A percentile compares a stretch with the other conserved stretches of the same genome.
Evolutionary conservation across 2,797 vertebrate species (phyloP).

Genomic region (Anguilla megastoma): DNA sequence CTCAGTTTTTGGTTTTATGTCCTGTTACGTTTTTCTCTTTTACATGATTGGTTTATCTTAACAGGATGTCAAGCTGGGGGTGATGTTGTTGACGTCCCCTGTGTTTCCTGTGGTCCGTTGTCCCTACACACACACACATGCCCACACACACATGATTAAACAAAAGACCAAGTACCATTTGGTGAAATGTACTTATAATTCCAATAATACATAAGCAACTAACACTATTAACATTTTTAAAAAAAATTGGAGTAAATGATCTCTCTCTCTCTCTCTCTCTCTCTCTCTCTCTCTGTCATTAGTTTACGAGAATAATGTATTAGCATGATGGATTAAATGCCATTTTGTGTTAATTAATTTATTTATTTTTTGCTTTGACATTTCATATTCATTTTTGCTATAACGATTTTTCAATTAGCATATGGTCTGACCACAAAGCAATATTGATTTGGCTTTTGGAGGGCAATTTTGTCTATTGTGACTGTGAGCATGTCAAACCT

Average conservation of each 20-base stretch:
- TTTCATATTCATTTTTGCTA: slow-evolving; percentile 65
- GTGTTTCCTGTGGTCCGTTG: too few species aligned
- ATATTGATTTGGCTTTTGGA: slow-evolving; percentile 67
- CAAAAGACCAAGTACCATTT: too few species aligned
- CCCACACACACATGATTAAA: too few species aligned
- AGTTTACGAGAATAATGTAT: neutral
- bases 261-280: slow-evolving; percentile 12
- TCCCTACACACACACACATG: too few species aligned
- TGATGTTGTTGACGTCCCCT: too few species aligned
- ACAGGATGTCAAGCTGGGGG: too few species aligned
- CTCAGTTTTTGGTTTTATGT: too few species aligned
- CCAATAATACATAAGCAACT: neutral
- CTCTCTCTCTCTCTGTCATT: neutral
- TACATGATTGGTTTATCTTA: too few species aligned
- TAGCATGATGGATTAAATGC: slow-evolving; percentile 14
- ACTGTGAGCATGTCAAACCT: slow-evolving; percentile 54
- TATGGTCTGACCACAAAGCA: slow-evolving; percentile 58
- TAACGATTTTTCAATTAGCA: slow-evolving; percentile 67
- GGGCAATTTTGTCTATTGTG: slow-evolving; percentile 43
- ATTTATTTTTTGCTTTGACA: slow-evolving; percentile 49
- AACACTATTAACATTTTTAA: slow-evolving; percentile 7
- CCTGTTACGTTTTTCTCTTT: too few species aligned
- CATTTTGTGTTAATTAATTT: neutral
- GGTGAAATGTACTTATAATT: neutral
- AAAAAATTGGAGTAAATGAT: slow-evolving; percentile 41